phyloP scores from a whole-genome alignment of 2,113 vertebrate genomes.

The Carassius auratus region DNA sequence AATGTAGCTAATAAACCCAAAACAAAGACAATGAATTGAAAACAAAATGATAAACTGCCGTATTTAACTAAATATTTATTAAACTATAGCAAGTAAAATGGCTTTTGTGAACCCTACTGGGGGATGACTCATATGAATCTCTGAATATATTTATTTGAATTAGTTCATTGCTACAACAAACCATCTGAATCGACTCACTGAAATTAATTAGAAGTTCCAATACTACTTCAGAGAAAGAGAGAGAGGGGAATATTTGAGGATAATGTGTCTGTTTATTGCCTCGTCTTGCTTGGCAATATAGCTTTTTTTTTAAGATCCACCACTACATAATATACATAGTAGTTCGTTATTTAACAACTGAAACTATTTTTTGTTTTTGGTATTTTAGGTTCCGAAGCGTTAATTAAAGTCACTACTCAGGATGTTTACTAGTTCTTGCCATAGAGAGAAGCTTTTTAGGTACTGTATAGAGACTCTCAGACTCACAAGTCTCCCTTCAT shows the following conservation, averaged over 20 bases:
- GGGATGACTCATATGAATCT: slow-evolving; percentile 5
- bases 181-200: neutral
- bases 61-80: slow-evolving; percentile 25
- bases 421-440: neutral
- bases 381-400: neutral
- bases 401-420: neutral
- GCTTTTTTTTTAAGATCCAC: neutral
- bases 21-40: slow-evolving; percentile 7
- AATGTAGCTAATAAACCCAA: slow-evolving; percentile 4
- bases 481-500: neutral
- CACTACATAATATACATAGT: neutral
- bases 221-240: neutral
- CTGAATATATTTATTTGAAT: slow-evolving; percentile 2
- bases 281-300: neutral
- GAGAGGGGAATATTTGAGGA: neutral
- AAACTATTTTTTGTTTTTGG: neutral
- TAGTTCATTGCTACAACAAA: slow-evolving; percentile 8
- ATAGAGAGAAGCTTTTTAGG: neutral
- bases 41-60: slow-evolving; percentile 1
- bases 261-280: neutral
- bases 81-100: slow-evolving; percentile 4
- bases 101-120: neutral
- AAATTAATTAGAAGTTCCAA: slow-evolving; percentile 10
- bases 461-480: neutral
- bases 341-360: neutral